Percentiles rank a stretch among this genome's conserved stretches.
Evolutionary conservation across 2,797 vertebrate species (phyloP).

Genomic region (Microhierax caerulescens): DNA sequence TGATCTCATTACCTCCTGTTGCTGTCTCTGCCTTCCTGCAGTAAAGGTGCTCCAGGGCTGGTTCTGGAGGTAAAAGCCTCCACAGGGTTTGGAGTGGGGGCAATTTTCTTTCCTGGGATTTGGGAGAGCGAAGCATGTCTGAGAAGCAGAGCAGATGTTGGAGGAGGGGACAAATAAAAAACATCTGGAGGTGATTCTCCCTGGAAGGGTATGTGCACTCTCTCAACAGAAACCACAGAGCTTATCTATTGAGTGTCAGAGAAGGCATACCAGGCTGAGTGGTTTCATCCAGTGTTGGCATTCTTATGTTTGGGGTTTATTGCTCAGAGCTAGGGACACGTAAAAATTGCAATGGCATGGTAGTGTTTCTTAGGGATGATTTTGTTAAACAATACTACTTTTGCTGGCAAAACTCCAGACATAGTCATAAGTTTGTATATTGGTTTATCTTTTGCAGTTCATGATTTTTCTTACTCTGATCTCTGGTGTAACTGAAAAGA

Average conservation of each 20-base stretch:
- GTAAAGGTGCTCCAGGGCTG: neutral
- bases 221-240: neutral
- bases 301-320: neutral
- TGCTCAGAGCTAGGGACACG: neutral
- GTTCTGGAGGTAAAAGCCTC: neutral
- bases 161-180: neutral
- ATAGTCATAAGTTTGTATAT: neutral
- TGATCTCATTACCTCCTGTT: neutral
- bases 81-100: neutral
- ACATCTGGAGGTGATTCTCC: conserved; percentile 29
- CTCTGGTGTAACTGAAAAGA: neutral
- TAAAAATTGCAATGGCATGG: neutral
- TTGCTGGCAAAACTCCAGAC: neutral
- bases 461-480: neutral
- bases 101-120: neutral
- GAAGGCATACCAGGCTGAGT: neutral
- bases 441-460: neutral
- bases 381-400: neutral
- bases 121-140: neutral
- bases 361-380: neutral
- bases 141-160: neutral
- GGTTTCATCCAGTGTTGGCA: neutral
- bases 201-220: neutral
- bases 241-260: neutral
- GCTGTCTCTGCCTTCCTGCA: neutral